These are phyloP conservation scores for Tokudaia tokunoshimensis DNA, from an alignment of 2,797 vertebrate species.

Conservation along the genomic window DNA sequence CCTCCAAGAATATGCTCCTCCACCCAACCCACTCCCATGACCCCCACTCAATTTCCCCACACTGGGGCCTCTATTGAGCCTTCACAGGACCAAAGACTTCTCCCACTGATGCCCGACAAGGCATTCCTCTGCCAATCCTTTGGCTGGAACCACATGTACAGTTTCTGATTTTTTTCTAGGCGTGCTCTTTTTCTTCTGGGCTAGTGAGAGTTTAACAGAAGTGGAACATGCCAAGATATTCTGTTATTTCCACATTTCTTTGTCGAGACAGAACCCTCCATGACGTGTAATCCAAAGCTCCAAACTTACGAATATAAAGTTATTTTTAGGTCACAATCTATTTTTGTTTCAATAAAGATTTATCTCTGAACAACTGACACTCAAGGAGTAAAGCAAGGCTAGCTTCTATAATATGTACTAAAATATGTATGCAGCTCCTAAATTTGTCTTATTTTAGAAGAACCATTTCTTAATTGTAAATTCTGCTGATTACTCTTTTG, in stretches of 20 bases:
- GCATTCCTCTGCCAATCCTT: too few relatives aligned
- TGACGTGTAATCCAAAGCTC: constrained; percentile 35
- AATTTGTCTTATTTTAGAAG: not conserved
- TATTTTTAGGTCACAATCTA: constrained; percentile 49
- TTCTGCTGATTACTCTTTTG: constrained; percentile 33
- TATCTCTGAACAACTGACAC: not conserved
- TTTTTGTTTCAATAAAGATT: constrained; percentile 58
- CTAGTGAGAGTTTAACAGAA: not conserved
- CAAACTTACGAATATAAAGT: constrained; percentile 65
- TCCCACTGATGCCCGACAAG: too few relatives aligned
- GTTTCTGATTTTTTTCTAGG: not conserved
- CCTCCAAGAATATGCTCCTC: too few relatives aligned
- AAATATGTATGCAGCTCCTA: not conserved
- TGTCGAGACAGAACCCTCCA: constrained; percentile 51
- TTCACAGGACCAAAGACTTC: too few relatives aligned
- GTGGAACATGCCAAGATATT: constrained; percentile 30
- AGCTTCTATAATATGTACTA: not conserved
- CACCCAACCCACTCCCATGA: too few relatives aligned
- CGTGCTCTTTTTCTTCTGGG: not conserved
- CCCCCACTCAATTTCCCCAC: too few relatives aligned
- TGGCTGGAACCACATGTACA: too few relatives aligned
- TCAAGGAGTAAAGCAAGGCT: not conserved
- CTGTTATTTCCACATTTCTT: not conserved
- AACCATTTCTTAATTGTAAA: constrained; percentile 66
- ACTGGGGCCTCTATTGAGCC: too few relatives aligned